Evolutionary conservation across 2,888 invertebrate genomes (phyloP), one percentile per base, ranked within the genome.

Genomic region (Heliconius cydno): DNA sequence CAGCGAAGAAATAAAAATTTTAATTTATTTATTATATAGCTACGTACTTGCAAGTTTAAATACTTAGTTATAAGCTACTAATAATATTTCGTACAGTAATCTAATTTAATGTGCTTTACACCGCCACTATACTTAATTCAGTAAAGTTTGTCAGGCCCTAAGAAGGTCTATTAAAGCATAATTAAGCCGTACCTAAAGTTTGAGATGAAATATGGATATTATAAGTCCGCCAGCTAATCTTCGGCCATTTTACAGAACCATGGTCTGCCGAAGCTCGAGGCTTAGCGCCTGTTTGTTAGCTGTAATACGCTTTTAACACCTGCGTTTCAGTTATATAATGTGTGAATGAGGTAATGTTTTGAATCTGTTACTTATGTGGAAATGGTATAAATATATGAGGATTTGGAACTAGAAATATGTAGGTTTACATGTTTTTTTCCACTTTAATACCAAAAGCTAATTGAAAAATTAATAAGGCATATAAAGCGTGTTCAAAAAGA

Each of bases 261-360:
- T 90, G 90, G 91, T 89, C 87, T 89, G 89, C 90, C 90, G 91
- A 91, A 92, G 90, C 90, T 91, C 89, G 86, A 87, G 88, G 92
- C 93, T 94, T 94, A 94, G 87, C 92, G 90, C 92, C 92, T 94
- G 93, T 94, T 94, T 94, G 94, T 92, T 87, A 88, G 84, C 89
- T 88, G 88, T 94, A 92, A 93, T 93, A 91, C 90, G 92, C 89
- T 93, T 92, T 93, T 93, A 93, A 92, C 94, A 94, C 94, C 92
- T 93, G 93, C 90, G 92, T 92, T 88, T 86, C 87, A 85, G 88
- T 92, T 92, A 90, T 90, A 89, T 88, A 89, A 86, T 84, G 86
- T 86, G 86, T 85, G 88, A 88, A 88, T 88, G 87, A 90, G 86
- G 89, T 92, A 88, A 75, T 75, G 66, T 75, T 30, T 75, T 30